phyloP scores from a whole-genome alignment of 2,113 vertebrate species.

The Paraplagusia blochii region DNA sequence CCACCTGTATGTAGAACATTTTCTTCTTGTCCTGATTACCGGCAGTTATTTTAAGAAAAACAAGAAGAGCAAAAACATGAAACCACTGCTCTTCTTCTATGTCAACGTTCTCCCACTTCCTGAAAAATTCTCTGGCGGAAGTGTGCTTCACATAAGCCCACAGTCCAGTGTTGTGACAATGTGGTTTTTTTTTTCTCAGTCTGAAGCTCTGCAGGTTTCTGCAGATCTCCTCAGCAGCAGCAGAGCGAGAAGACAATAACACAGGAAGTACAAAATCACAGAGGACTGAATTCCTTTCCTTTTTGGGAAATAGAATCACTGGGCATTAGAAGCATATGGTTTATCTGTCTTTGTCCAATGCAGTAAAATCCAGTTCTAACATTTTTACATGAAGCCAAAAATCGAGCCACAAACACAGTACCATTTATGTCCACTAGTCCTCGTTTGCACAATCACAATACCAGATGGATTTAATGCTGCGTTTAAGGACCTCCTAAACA shows the following conservation, averaged over 20 bases:
- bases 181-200: too few relatives aligned
- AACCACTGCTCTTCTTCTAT: slow-evolving; percentile 17
- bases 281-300: slow-evolving; percentile 51
- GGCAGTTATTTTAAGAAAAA: slow-evolving; percentile 16
- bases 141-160: neutral
- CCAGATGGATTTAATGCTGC: neutral
- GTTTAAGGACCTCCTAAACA: slow-evolving; percentile 11
- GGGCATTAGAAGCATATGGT: neutral
- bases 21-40: neutral
- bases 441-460: neutral
- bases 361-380: neutral
- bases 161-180: neutral
- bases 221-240: neutral
- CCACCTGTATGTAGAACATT: too few relatives aligned
- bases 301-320: slow-evolving; percentile 27
- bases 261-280: slow-evolving; percentile 16
- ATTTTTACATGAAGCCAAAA: neutral
- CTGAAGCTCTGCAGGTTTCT: too few relatives aligned
- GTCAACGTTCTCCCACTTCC: slow-evolving; percentile 1
- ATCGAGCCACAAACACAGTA: neutral
- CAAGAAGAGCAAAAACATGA: slow-evolving; percentile 1
- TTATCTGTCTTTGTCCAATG: neutral
- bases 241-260: slow-evolving; percentile 7
- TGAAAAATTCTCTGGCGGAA: neutral
- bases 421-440: neutral